These are phyloP conservation scores for Anagrus nilaparvatae DNA, from an alignment of 1,140 invertebrate species.

Conservation along the genomic window DNA sequence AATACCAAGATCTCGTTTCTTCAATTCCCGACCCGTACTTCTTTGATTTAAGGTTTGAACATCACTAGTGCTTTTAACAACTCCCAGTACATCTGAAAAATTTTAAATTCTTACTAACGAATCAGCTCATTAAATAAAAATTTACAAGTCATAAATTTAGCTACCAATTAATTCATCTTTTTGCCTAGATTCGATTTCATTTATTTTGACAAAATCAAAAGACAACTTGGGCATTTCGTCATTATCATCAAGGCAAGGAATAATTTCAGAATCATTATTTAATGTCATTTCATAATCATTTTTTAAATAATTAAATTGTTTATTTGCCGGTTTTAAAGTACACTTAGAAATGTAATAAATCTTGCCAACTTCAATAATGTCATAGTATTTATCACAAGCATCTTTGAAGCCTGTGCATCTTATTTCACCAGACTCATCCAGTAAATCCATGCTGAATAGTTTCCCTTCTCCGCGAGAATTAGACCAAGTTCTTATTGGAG, in stretches of 20 bases:
- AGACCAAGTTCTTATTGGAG: constrained; percentile 73
- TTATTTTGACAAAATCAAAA: constrained; percentile 75
- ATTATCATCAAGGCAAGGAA: constrained; percentile 53
- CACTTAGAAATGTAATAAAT: constrained; percentile 82
- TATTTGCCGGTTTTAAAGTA: constrained; percentile 82
- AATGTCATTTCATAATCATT: constrained; percentile 97
- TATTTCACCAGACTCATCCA: constrained; percentile 93
- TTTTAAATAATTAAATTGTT: constrained; percentile 71
- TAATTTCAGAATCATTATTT: constrained; percentile 65
- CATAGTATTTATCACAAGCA: constrained; percentile 80
- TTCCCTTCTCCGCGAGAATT: constrained; percentile 89
- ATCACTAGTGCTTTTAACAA: constrained; percentile 70
- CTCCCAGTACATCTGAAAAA: constrained; percentile 77
- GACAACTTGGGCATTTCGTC: constrained; percentile 63
- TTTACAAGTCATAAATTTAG: constrained; percentile 23
- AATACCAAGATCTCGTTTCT: constrained; percentile 79
- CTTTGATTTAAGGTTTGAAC: constrained; percentile 60
- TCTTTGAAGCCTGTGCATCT: constrained; percentile 89
- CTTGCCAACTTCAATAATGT: constrained; percentile 79
- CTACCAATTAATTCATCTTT: constrained; percentile 65
- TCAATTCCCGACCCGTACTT: constrained; percentile 70
- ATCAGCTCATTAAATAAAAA: constrained; percentile 1
- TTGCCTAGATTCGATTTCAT: constrained; percentile 56
- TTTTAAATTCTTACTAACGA: constrained; percentile 14
- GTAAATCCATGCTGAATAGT: constrained; percentile 84